Percentiles rank a stretch among this genome's conserved stretches.
Evolutionary conservation across 1,140 invertebrate species (phyloP).

Genomic region (Lethocerus indicus): DNA sequence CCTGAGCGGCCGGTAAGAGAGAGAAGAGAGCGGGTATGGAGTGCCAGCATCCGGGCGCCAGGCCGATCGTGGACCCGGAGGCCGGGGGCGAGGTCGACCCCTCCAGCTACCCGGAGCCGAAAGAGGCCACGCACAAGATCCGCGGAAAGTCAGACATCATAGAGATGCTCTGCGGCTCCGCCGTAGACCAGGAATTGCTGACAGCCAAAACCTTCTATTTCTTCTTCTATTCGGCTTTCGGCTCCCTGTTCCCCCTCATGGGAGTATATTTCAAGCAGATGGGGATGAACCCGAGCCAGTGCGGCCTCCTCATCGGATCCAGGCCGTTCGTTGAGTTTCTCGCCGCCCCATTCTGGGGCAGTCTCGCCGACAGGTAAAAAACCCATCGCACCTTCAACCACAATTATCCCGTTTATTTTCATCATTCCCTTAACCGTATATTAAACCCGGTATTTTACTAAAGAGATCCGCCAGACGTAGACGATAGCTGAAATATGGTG

Average conservation of each 20-base stretch:
- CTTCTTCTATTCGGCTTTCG: slow-evolving; percentile 98
- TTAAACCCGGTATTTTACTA: too few relatives aligned
- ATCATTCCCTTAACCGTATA: too few relatives aligned
- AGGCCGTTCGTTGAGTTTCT: slow-evolving; percentile 95
- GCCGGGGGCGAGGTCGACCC: slow-evolving; percentile 60
- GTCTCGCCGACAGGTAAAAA: slow-evolving; percentile 68
- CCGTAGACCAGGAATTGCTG: slow-evolving; percentile 74
- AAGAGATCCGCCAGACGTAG: too few relatives aligned
- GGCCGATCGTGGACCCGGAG: slow-evolving; percentile 54
- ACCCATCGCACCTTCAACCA: too few relatives aligned
- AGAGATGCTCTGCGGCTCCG: slow-evolving; percentile 64
- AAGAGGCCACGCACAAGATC: slow-evolving; percentile 77
- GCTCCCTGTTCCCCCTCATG: slow-evolving; percentile 92
- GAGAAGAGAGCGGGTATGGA: neutral
- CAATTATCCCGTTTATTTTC: too few relatives aligned
- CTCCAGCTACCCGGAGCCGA: slow-evolving; percentile 50
- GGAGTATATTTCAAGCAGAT: slow-evolving; percentile 98
- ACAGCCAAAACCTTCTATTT: slow-evolving; percentile 96
- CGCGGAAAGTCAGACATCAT: slow-evolving; percentile 66
- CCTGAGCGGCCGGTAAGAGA: neutral
- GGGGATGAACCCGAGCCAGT: slow-evolving; percentile 93
- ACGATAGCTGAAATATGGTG: too few relatives aligned
- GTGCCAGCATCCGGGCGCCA: slow-evolving; percentile 21
- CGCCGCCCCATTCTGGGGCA: slow-evolving; percentile 96
- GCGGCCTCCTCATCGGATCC: slow-evolving; percentile 78